Conservation (phyloP, 2,888 invertebrate species). For the Heliconius sara region DNA sequence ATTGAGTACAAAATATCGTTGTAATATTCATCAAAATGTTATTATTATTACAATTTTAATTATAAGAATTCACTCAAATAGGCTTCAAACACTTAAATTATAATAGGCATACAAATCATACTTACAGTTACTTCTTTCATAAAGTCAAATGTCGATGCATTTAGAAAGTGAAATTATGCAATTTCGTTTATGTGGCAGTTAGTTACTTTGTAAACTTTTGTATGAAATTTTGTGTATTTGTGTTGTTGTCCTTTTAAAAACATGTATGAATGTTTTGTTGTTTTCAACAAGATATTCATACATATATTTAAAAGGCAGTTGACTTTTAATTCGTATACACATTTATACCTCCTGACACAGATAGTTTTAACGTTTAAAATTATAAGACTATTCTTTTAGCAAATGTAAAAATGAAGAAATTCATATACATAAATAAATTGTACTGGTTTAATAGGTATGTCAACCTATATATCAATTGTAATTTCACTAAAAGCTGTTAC, state of each 20-base stretch:
- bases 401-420: not conserved
- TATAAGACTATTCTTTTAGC: not conserved
- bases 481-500: slow-evolving; percentile 18
- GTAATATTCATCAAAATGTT: too few species aligned
- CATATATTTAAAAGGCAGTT: not conserved
- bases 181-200: not conserved
- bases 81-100: too few species aligned
- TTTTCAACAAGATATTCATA: slow-evolving; percentile 2
- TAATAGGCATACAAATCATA: not conserved
- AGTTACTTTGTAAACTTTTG: slow-evolving; percentile 1
- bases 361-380: slow-evolving; percentile 12
- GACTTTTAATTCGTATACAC: not conserved
- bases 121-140: not conserved
- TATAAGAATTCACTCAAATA: too few species aligned
- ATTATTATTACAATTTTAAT: too few species aligned
- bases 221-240: too few species aligned
- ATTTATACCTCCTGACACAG: not conserved
- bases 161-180: not conserved
- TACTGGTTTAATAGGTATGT: not conserved
- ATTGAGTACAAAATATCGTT: too few species aligned
- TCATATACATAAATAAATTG: not conserved
- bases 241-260: too few species aligned
- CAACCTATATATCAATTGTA: slow-evolving; percentile 17
- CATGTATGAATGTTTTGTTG: too few species aligned
- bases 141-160: not conserved